phyloP scores from a whole-genome alignment of 2,113 vertebrate species.

The Rissa tridactyla region DNA sequence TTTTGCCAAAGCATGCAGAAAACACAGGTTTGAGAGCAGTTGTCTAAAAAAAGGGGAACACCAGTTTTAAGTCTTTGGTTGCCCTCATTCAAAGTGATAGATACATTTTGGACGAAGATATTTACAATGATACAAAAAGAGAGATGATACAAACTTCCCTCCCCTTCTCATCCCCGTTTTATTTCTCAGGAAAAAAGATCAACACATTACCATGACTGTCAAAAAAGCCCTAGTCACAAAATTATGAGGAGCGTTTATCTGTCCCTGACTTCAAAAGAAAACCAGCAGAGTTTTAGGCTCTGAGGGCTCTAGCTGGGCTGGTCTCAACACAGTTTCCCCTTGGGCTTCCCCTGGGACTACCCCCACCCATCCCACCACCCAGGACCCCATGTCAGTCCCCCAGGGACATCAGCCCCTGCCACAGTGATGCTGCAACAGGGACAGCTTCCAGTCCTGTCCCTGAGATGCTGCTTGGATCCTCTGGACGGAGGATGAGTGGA shows the following conservation, averaged over 20 bases:
- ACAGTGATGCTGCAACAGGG: fast-evolving
- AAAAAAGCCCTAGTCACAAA: neutral
- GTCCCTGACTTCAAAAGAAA: neutral
- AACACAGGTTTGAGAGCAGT: neutral
- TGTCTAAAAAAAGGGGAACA: neutral
- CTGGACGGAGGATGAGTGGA: neutral
- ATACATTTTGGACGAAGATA: neutral
- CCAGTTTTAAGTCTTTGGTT: neutral
- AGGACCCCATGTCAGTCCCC: neutral
- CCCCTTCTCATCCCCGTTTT: neutral
- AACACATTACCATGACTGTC: no score
- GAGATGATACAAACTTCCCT: neutral
- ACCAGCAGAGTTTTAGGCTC: neutral
- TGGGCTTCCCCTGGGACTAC: fast-evolving
- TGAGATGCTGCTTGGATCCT: neutral
- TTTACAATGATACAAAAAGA: neutral
- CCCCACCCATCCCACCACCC: fast-evolving
- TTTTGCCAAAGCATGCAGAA: neutral
- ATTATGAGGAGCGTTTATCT: neutral
- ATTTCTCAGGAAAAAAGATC: neutral
- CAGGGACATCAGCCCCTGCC: fast-evolving
- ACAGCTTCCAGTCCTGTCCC: neutral
- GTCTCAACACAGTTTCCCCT: fast-evolving
- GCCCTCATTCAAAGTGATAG: neutral
- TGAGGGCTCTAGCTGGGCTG: neutral